Percentiles rank a stretch among this genome's conserved stretches.
Evolutionary conservation across 2,888 invertebrate genomes (phyloP).

Genomic region (Anorthoa munda): DNA sequence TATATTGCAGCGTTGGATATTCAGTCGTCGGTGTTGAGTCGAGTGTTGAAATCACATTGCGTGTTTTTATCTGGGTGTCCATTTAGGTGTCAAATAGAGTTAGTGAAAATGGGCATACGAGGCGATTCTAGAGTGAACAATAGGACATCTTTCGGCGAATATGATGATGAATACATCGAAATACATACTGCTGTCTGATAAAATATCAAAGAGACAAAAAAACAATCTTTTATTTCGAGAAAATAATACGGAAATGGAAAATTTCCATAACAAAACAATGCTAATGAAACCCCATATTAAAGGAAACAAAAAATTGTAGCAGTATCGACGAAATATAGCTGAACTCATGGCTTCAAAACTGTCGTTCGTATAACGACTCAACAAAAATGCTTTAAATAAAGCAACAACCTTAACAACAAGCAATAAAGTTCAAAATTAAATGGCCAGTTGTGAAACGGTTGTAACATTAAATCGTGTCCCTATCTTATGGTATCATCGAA

Average conservation of each 20-base stretch:
- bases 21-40: too few relatives aligned
- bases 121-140: too few relatives aligned
- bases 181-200: too few relatives aligned
- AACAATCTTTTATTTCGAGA: background rate
- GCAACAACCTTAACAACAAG: background rate
- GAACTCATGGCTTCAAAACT: constrained; percentile 6
- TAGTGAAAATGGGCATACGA: too few relatives aligned
- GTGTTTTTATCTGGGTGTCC: too few relatives aligned
- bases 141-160: too few relatives aligned
- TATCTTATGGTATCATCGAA: constrained; percentile 53
- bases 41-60: too few relatives aligned
- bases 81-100: too few relatives aligned
- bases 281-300: background rate
- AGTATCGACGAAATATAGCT: background rate
- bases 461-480: constrained; percentile 4
- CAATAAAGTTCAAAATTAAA: constrained; percentile 34
- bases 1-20: too few relatives aligned
- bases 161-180: too few relatives aligned
- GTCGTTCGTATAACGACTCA: constrained; percentile 11
- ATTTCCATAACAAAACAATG: background rate
- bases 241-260: background rate
- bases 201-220: too few relatives aligned
- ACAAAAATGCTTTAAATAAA: constrained; percentile 20
- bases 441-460: background rate
- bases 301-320: background rate